These are phyloP conservation scores for Bombus fervidus DNA, from an alignment of 1,140 invertebrate species.

Conservation along the genomic window DNA sequence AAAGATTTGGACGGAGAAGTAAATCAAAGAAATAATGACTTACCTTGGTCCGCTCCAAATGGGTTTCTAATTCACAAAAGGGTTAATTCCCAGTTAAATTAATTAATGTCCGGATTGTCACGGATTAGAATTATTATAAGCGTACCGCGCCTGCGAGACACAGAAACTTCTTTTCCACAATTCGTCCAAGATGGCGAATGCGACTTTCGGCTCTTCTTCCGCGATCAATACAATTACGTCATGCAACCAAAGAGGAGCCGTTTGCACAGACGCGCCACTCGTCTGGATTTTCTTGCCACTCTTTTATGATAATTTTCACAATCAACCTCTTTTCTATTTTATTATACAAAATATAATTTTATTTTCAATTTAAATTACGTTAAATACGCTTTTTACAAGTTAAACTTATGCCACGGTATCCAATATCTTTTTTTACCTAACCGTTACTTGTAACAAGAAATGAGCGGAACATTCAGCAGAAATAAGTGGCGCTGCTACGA, in stretches of 20 bases:
- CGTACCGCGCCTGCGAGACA: constrained; percentile 77
- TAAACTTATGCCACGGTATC: constrained; percentile 7
- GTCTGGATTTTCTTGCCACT: constrained; percentile 59
- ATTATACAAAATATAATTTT: constrained; percentile 18
- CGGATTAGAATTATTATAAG: constrained; percentile 80
- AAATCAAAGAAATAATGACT: constrained; percentile 74
- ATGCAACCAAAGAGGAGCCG: constrained; percentile 75
- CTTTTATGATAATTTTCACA: constrained; percentile 20
- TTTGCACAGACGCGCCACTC: constrained; percentile 68
- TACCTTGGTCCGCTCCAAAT: constrained; percentile 88
- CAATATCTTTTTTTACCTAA: constrained; percentile 44
- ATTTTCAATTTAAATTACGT: constrained; percentile 13
- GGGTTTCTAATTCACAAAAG: constrained; percentile 85
- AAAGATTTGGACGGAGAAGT: constrained; percentile 24
- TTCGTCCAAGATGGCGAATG: constrained; percentile 84
- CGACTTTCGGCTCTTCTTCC: constrained; percentile 79
- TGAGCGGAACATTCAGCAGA: constrained; percentile 61
- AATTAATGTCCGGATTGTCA: constrained; percentile 83
- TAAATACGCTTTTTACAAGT: constrained; percentile 28
- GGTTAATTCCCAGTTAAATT: constrained; percentile 83
- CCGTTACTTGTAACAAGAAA: constrained; percentile 51
- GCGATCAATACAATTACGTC: constrained; percentile 86
- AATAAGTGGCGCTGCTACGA: constrained; percentile 59
- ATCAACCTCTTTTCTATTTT: background rate
- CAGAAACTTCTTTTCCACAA: constrained; percentile 80